Conservation (phyloP, 2,888 invertebrate genomes). For the Andrena chrysosceles region DNA sequence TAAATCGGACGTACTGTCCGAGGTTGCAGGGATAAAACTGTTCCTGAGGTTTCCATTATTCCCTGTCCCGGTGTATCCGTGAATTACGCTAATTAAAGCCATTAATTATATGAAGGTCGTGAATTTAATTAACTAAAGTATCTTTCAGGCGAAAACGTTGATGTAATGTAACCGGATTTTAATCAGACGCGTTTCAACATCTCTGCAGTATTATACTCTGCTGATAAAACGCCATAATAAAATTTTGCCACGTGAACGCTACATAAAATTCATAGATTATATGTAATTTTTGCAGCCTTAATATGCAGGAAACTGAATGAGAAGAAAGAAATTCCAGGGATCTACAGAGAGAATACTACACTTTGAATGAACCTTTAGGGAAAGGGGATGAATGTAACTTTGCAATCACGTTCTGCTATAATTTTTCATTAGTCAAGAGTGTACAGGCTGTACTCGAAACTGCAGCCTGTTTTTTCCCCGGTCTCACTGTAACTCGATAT, state of each 20-base stretch:
- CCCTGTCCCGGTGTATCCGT: not conserved
- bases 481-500: slow-evolving; percentile 39
- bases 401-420: slow-evolving; percentile 44
- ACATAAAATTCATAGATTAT: not conserved
- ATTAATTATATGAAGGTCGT: slow-evolving; percentile 29
- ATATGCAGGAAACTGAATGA: not conserved
- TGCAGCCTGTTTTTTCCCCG: slow-evolving; percentile 43
- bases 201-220: not conserved
- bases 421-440: slow-evolving; percentile 56
- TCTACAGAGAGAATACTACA: slow-evolving; percentile 4
- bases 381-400: slow-evolving; percentile 17
- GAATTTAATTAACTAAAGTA: slow-evolving; percentile 47
- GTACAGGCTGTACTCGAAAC: slow-evolving; percentile 37
- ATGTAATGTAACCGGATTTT: not conserved
- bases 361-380: slow-evolving; percentile 26
- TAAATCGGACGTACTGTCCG: slow-evolving; percentile 15
- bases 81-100: slow-evolving; percentile 52
- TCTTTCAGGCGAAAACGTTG: slow-evolving; percentile 1
- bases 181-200: slow-evolving; percentile 4
- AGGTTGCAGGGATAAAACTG: slow-evolving; percentile 22
- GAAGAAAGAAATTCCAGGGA: not conserved
- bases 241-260: not conserved
- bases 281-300: too few species aligned
- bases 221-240: not conserved
- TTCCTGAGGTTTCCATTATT: slow-evolving; percentile 29